These are phyloP conservation scores for Tolypeutes matacus DNA, from an alignment of 2,797 vertebrate genomes.

Conservation along the genomic window DNA sequence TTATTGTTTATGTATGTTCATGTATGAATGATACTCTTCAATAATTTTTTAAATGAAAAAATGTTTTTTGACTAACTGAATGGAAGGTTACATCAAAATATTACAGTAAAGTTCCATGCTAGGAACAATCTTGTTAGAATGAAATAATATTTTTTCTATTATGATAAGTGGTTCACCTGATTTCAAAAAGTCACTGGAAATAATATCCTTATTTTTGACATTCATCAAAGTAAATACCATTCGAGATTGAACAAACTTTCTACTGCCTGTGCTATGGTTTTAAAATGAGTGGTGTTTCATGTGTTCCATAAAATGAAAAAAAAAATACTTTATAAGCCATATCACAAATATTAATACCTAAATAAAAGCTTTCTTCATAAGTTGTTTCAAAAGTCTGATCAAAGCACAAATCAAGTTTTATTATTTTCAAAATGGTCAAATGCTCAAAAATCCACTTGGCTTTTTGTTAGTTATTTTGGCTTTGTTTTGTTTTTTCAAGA, in stretches of 20 bases:
- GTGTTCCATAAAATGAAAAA: not conserved
- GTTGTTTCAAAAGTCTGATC: slow-evolving; percentile 65
- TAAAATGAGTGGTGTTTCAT: not conserved
- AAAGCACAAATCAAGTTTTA: slow-evolving; percentile 72
- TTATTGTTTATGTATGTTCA: no score
- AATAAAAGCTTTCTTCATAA: slow-evolving; percentile 15
- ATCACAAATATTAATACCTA: slow-evolving; percentile 76
- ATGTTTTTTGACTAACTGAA: slow-evolving; percentile 78
- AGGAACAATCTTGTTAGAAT: slow-evolving; percentile 68
- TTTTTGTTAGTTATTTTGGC: not conserved
- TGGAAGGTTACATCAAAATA: slow-evolving; percentile 72
- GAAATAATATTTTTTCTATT: slow-evolving; percentile 58
- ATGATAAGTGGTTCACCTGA: slow-evolving; percentile 49
- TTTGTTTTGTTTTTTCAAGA: slow-evolving; percentile 13
- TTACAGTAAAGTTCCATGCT: slow-evolving; percentile 43
- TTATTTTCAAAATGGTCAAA: slow-evolving; percentile 67
- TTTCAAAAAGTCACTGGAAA: slow-evolving; percentile 65
- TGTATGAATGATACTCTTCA: not conserved
- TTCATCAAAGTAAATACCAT: slow-evolving; percentile 40
- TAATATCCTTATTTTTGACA: slow-evolving; percentile 7
- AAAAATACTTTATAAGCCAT: slow-evolving; percentile 68
- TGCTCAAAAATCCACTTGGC: slow-evolving; percentile 54
- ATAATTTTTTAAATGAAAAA: slow-evolving; percentile 24
- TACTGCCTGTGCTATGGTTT: slow-evolving; percentile 58
- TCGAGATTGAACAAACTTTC: slow-evolving; percentile 25